Evolutionary conservation across 1,140 invertebrate genomes (phyloP), one percentile per base, ranked within the genome.

Genomic region (Caenorhabditis latens): DNA sequence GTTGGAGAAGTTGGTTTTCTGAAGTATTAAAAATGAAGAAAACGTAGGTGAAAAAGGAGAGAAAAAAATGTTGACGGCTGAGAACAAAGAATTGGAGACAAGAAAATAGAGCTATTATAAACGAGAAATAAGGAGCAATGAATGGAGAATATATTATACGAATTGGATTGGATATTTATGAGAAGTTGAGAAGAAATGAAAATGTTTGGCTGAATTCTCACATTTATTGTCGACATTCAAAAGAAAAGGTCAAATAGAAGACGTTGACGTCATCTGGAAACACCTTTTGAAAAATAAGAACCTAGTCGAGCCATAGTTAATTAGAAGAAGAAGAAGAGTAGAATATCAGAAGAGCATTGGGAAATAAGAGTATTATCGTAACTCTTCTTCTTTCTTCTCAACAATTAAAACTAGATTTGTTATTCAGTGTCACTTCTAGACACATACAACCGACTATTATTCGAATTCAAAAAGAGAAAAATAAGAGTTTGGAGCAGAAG

Each of bases 351-450:
- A 58, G 16, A 32, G 57, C 16, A n/a, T 19, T 8, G 14, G n/a
- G 16, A 58, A 58, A 19, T n/a, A 32, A 32, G 32, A 32, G 2
- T 58, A 8, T 58, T 58, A 16, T 58, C 8, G 16, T 58, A 16
- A 14, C 8, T 21, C 61, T 63, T 40, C 0, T 40, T 32, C 3
- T 24, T 40, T 63, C 61, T 24, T 46, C n/a, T 43, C 42, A 7
- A 71, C 9, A 46, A 71, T 71, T 71, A 71, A 71, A 71, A 71
- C 46, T n/a, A 32, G 65, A 8, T 71, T 46, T 71, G 61, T 63
- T 63, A 63, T 63, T 63, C 61, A 21, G 32, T 11, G 24, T 11
- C 57, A n/a, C 57, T 19, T 21, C n/a, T n/a, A 58, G 24, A 32
- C 9, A n/a, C 14, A 46, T 19, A 79, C 71, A 79, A 79, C 46